Evolutionary conservation across 2,797 vertebrate genomes (phyloP), one percentile per base, ranked within the genome.

Genomic region (Sebastes iracundus): DNA sequence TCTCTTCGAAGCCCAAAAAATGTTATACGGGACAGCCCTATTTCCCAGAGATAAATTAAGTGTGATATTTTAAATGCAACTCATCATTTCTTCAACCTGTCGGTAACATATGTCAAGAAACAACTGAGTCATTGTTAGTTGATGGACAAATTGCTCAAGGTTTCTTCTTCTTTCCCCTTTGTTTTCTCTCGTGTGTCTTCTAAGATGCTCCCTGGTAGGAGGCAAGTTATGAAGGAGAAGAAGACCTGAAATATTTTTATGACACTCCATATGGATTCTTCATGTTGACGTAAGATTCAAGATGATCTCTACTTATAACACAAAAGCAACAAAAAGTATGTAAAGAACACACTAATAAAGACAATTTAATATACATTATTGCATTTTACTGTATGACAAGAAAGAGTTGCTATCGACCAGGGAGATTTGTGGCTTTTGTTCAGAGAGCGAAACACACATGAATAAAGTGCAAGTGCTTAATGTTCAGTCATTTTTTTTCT

Each of bases 201-300:
- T 11, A 42, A 80, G 87, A 69, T 55, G 22, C 52, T 75, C 13
- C 46, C 62, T 65, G 46, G 28, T 72, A 61, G 59, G 65, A 80
- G 38, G 53, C 13, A 16, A 33, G 53, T 62, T 77, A 81, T 84
- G 74, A 86, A 55, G 82, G 12, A 75, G 79, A 77, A 52, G 75
- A 80, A 32, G 61, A 33, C 32, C 10, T 53, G 65, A 85, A 71
- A 66, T 25, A 72, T 56, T 14, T 75, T 85, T 76, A 14, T 56
- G 71, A 88, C 61, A 74, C 49, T 67, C 28, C 32, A 35, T 49
- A 80, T 88, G 84, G 80, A 82, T 80, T 70, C 83, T 85, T 87
- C 75, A 94, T 93, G 92, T 90, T 92, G 77, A 91, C 75, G 94
- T 94, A 90, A 94, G 90, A 79, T 52, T 63, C 1, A 55, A 60